Evolutionary conservation across 2,888 invertebrate genomes (phyloP), one percentile per base, ranked within the genome.

Genomic region (Leptopilina myrica): DNA sequence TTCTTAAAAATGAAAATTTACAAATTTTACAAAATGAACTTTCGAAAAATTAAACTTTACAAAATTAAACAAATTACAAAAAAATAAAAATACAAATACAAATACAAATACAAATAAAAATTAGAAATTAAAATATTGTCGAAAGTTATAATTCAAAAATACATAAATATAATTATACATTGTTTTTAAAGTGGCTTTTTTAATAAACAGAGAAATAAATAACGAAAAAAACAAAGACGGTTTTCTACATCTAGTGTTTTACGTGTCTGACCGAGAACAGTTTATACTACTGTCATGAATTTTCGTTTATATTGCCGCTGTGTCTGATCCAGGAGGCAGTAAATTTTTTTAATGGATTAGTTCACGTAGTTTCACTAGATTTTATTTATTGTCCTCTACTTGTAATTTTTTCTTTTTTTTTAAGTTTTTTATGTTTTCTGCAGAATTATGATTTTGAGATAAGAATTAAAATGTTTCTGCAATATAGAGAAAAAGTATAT

Each of bases 281-380:
- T 56, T 73, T 73, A 56, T 73, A 73, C 73, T 73, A 73, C 73
- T 73, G 73, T n/a, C 73, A 73, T 33, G 73, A 73, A 73, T 56
- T 73, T 56, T 73, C 56, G n/a, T 53, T n/a, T 56, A 56, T 67
- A 33, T n/a, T 20, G 33, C 53, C 49, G 9, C 66, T 64, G 26
- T 64, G 66, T 69, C 53, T 69, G 69, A 26, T 53, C 20, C 33
- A 53, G 69, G 49, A 66, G 69, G 14, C 26, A 69, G 26, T 69
- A 33, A 7, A 53, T 69, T 53, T 53, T 69, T 69, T 26, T 33
- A 69, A 69, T 69, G 69, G 33, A 53, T 69, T 69, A 67, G 62
- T 62, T 67, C 65, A 40, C 65, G 65, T 43, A 65, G 40, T 65
- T 65, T 33, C 12, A 40, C 40, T 65, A 43, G 65, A 65, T 65